phyloP scores from a whole-genome alignment of 2,113 vertebrate species.

The Psilopsiagon aymara region DNA sequence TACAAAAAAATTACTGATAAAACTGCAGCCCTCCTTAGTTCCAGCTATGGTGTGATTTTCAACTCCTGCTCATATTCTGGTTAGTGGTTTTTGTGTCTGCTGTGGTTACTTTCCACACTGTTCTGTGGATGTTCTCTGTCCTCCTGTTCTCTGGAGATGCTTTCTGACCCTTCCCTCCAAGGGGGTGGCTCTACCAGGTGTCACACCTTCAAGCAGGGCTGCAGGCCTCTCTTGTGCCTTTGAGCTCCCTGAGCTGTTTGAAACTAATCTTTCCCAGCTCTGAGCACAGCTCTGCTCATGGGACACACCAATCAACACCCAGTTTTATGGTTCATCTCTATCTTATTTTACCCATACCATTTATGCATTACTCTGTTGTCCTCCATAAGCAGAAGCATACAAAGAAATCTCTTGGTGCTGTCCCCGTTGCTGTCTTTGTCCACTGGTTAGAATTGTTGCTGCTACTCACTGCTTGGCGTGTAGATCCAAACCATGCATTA shows the following conservation, averaged over 20 bases:
- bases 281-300: not conserved
- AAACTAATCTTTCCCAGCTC: not conserved
- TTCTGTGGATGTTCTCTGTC: not conserved
- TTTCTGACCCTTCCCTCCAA: not conserved
- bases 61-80: not conserved
- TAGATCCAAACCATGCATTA: not conserved
- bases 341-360: not conserved
- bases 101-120: not conserved
- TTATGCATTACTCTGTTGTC: not conserved
- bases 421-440: not conserved
- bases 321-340: not conserved
- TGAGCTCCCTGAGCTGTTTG: not conserved
- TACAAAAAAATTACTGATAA: not conserved
- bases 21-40: not conserved
- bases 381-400: not conserved
- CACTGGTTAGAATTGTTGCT: not conserved
- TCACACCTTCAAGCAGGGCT: not conserved
- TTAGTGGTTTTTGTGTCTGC: not conserved
- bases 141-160: not conserved
- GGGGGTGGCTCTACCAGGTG: not conserved
- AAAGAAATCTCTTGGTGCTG: not conserved
- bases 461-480: not conserved
- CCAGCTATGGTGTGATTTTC: not conserved
- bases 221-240: not conserved
- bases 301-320: rapidly evolving